A percentile compares a stretch with the other conserved stretches of the same genome.
Evolutionary conservation across 2,797 vertebrate genomes (phyloP).

Genomic region (Jordanella pulchra): DNA sequence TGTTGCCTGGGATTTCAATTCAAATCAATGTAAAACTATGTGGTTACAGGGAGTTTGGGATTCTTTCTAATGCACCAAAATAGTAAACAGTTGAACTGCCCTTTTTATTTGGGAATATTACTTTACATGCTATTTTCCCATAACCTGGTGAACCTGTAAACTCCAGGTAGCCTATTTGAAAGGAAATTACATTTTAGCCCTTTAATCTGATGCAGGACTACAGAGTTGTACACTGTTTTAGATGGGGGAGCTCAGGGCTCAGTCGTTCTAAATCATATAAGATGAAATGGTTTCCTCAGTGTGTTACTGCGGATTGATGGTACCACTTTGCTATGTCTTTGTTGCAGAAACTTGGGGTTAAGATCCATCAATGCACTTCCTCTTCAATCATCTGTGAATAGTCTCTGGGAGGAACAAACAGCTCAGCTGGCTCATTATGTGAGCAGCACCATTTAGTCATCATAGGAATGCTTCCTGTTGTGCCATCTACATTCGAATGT

Average conservation of each 20-base stretch:
- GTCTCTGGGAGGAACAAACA: conserved; percentile 49
- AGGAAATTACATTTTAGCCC: conserved; percentile 77
- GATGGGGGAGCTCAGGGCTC: conserved; percentile 45
- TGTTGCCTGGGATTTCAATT: conserved; percentile 45
- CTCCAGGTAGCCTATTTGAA: conserved; percentile 55
- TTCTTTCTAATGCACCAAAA: conserved; percentile 20
- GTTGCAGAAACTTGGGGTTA: conserved; percentile 46
- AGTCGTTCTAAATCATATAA: conserved; percentile 57
- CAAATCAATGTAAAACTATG: conserved; percentile 16
- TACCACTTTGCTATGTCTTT: conserved; percentile 56
- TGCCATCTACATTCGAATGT: conserved; percentile 72
- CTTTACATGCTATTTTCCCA: conserved; percentile 50
- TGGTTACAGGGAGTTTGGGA: conserved; percentile 17
- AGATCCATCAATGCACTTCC: conserved; percentile 71
- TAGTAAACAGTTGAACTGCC: conserved; percentile 26
- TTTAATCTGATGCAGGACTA: conserved; percentile 72
- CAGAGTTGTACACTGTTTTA: conserved; percentile 69
- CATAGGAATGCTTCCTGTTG: conserved; percentile 79
- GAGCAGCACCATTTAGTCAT: conserved; percentile 77
- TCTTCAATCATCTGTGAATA: conserved; percentile 68
- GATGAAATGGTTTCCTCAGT: conserved; percentile 76
- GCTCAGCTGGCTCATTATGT: conserved; percentile 71
- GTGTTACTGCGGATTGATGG: conserved; percentile 55
- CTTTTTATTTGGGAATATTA: conserved; percentile 48
- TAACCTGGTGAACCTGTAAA: conserved; percentile 65